Conservation (phyloP, 2,888 invertebrate genomes). For the Scelioninae gen. 1 region DNA sequence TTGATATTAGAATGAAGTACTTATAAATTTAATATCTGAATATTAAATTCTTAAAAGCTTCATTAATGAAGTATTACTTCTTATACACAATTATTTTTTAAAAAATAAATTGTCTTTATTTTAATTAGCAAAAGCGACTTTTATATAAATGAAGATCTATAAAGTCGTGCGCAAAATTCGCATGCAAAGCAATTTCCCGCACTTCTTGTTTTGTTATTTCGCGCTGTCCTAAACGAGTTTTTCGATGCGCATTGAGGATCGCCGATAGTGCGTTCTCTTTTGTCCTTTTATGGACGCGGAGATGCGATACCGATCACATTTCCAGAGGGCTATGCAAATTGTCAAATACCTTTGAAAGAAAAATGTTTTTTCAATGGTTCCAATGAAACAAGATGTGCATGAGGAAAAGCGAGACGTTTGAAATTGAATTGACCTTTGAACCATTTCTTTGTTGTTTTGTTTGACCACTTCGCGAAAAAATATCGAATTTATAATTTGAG, state of each 20-base stretch:
- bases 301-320: conserved; percentile 49
- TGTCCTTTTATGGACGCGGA: conserved; percentile 57
- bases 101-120: too few relatives aligned
- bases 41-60: too few relatives aligned
- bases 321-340: conserved; percentile 62
- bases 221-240: conserved; percentile 56
- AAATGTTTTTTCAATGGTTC: conserved; percentile 18
- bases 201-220: conserved; percentile 62
- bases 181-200: conserved; percentile 56
- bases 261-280: conserved; percentile 66
- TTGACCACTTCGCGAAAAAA: too few relatives aligned
- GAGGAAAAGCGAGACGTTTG: background rate
- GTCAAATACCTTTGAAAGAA: conserved; percentile 43
- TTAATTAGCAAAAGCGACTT: too few relatives aligned
- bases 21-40: too few relatives aligned
- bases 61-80: too few relatives aligned
- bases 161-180: conserved; percentile 25
- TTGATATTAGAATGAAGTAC: too few relatives aligned
- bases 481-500: too few relatives aligned
- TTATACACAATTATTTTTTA: too few relatives aligned
- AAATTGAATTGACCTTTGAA: too few relatives aligned
- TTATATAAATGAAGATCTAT: background rate
- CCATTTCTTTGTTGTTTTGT: too few relatives aligned
- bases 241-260: conserved; percentile 73
- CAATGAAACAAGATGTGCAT: background rate